These are phyloP conservation scores for Bellardia pandia DNA, from an alignment of 2,888 invertebrate species.

Conservation along the genomic window DNA sequence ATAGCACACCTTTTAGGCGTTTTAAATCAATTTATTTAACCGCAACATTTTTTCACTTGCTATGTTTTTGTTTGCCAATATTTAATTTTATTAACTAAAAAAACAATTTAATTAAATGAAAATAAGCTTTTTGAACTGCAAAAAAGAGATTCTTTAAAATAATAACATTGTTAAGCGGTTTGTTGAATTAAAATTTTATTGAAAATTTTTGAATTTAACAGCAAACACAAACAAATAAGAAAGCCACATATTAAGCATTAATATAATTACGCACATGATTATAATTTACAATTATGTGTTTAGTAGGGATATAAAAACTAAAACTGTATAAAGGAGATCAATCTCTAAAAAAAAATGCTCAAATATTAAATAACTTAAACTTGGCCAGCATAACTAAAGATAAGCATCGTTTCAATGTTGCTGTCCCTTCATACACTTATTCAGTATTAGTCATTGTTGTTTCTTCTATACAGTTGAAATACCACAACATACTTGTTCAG, in stretches of 20 bases:
- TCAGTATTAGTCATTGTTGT: too few relatives aligned
- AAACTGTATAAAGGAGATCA: not conserved
- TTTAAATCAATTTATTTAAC: slow-evolving; percentile 51
- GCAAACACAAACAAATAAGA: not conserved
- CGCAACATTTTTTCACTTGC: slow-evolving; percentile 17
- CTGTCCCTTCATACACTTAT: too few relatives aligned
- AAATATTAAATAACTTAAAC: too few relatives aligned
- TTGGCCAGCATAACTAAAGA: too few relatives aligned
- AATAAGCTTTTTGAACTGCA: not conserved
- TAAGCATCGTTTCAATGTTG: too few relatives aligned
- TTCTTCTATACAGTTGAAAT: too few relatives aligned
- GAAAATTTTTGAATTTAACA: not conserved
- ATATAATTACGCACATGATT: too few relatives aligned
- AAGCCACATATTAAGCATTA: too few relatives aligned
- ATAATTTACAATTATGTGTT: not conserved
- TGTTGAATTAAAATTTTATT: not conserved
- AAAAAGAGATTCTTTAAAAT: too few relatives aligned
- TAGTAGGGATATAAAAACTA: not conserved
- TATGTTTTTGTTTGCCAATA: not conserved
- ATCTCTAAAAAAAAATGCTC: too few relatives aligned
- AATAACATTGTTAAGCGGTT: not conserved
- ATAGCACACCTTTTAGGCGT: slow-evolving; percentile 13
- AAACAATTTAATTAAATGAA: slow-evolving; percentile 48
- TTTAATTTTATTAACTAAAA: slow-evolving; percentile 33
- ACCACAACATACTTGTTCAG: too few relatives aligned